Evolutionary conservation across 2,797 vertebrate species (phyloP), one percentile per base, ranked within the genome.

Genomic region (Graptemys geographica): DNA sequence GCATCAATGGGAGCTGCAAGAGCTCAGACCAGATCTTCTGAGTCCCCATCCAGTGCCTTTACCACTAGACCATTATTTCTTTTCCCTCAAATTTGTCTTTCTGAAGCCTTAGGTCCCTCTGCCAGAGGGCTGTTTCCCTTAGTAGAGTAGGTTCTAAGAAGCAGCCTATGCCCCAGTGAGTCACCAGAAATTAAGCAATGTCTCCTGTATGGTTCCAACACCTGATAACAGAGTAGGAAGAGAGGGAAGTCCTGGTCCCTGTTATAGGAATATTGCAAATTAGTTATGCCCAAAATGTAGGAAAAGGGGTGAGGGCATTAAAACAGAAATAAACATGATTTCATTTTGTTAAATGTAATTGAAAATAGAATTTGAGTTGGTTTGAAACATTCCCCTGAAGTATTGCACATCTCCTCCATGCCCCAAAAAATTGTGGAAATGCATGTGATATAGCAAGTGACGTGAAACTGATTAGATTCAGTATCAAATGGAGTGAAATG

Each of bases 1-100:
- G 27, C 13, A 49, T 31, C 15, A 47, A 49, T 18, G 27, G 89
- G 79, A 97, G 41, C 92, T 94, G 88, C 88, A 96, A 95, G 92
- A 93, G 79, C 93, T 96, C 93, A 88, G 57, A 15, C 16, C 0
- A 0, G 79, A 9, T 90, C 49, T 78, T 41, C 89, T 79, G 25
- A 5, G 19, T 27, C 52, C 12, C 19, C 37, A 28, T 21, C 31
- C 28, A 28, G 44, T 47, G 15, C 13, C 41, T 78, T 78, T 47
- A 78, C 47, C 74, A 28, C 27, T 23, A 44, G 49, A n/a, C 25
- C 44, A 16, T 89, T 37, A 16, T 83, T 62, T 31, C 2, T 62
- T 86, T 31, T 83, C 62, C 52, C 86, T 95, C 83, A 81, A 86
- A 79, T 56, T 94, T 51, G 18, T 49, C 41, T 49, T 9, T 62